A percentile compares a stretch with the other conserved stretches of the same genome.
These are phyloP conservation scores for Myotis vivesi DNA, from an alignment of 2,797 vertebrate genomes.

Conservation along the genomic window DNA sequence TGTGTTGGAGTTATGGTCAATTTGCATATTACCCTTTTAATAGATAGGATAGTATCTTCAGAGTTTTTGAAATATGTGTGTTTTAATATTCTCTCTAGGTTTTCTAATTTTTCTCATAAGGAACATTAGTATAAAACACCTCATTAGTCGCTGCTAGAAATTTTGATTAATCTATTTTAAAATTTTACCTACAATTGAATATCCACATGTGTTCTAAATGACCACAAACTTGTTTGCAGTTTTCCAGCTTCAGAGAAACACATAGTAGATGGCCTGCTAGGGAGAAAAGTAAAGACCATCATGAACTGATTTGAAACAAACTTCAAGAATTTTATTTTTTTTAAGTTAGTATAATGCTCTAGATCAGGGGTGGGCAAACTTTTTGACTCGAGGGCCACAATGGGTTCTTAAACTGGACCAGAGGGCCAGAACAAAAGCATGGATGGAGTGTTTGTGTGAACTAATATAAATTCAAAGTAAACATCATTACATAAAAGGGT, in stretches of 20 bases:
- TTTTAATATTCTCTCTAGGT: neutral
- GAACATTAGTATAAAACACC: neutral
- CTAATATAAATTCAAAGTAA: too few relatives aligned
- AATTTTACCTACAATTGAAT: neutral
- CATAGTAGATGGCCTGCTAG: neutral
- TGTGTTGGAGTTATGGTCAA: too few relatives aligned
- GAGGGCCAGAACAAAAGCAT: too few relatives aligned
- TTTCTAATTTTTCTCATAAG: neutral
- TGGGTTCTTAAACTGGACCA: too few relatives aligned
- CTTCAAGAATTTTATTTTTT: neutral
- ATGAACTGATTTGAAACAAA: neutral
- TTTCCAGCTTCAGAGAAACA: neutral
- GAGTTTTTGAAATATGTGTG: neutral
- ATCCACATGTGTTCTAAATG: neutral
- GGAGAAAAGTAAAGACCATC: neutral
- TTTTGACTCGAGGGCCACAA: too few relatives aligned
- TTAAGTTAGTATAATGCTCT: neutral
- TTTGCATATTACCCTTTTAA: too few relatives aligned
- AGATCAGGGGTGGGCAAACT: neutral
- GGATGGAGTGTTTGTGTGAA: too few relatives aligned
- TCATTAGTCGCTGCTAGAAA: neutral
- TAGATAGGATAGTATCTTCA: neutral
- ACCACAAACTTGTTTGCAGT: neutral
- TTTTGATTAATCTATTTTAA: neutral
- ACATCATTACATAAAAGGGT: too few relatives aligned